A percentile compares a stretch with the other conserved stretches of the same genome.
These are phyloP conservation scores for Bombyx mori DNA, from an alignment of 1,140 invertebrate genomes.

Conservation along the genomic window DNA sequence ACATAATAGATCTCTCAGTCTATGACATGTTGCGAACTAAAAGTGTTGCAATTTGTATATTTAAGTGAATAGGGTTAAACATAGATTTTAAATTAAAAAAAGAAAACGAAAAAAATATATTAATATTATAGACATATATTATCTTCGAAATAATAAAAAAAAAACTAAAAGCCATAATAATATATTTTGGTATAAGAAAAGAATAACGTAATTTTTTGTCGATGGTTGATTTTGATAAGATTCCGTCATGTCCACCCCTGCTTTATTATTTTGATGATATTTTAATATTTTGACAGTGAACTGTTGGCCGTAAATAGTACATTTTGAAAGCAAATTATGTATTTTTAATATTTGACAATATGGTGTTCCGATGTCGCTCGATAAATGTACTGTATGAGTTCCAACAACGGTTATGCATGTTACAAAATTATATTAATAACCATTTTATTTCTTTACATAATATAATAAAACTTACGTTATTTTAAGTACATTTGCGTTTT, in stretches of 20 bases:
- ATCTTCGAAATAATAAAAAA: conserved; percentile 39
- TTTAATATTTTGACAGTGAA: too few species aligned
- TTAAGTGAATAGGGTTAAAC: conserved; percentile 59
- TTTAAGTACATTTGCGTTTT: conserved; percentile 58
- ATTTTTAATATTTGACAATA: too few species aligned
- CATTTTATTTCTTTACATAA: conserved; percentile 69
- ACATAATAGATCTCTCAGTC: conserved; percentile 45
- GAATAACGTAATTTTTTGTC: too few species aligned
- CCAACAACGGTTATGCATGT: conserved; percentile 27
- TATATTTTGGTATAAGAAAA: conserved; percentile 68
- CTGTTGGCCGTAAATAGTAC: too few species aligned
- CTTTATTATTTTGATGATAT: too few species aligned
- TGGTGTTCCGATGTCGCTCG: too few species aligned
- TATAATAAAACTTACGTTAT: conserved; percentile 65
- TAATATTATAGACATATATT: conserved; percentile 39
- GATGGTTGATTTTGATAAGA: too few species aligned
- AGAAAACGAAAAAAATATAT: conserved; percentile 55
- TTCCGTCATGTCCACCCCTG: too few species aligned
- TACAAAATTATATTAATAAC: conserved; percentile 55
- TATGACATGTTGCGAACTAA: conserved; percentile 59
- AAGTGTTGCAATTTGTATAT: conserved; percentile 63
- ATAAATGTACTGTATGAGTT: neutral
- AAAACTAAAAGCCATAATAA: conserved; percentile 68
- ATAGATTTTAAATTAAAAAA: conserved; percentile 24
- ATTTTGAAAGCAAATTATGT: too few species aligned